Evolutionary conservation across 2,797 vertebrate species (phyloP).

Genomic region (Sebastes steindachneri): DNA sequence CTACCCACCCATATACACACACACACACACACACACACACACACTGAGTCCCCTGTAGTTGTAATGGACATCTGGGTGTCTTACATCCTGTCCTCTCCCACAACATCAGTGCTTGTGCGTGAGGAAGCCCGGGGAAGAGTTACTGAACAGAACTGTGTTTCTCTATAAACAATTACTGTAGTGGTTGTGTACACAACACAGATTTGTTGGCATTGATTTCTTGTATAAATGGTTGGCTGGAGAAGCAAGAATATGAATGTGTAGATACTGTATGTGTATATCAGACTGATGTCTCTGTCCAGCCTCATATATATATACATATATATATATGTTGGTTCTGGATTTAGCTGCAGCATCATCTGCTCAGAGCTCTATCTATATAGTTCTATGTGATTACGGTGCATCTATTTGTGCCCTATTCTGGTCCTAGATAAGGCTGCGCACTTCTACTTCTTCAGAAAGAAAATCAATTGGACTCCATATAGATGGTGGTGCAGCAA

Average conservation of each 20-base stretch:
- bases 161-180: not conserved
- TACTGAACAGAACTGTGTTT: not conserved
- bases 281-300: not conserved
- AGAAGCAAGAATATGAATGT: not conserved
- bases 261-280: not conserved
- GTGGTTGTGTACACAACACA: constrained; percentile 1
- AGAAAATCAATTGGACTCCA: not conserved
- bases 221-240: not conserved
- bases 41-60: constrained; percentile 52
- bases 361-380: not conserved
- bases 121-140: not conserved
- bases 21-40: constrained; percentile 7
- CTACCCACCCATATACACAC: constrained; percentile 11
- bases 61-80: constrained; percentile 65
- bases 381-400: not conserved
- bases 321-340: not conserved
- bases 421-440: not conserved
- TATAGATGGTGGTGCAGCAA: not conserved
- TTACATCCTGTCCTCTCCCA: constrained; percentile 39
- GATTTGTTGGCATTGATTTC: not conserved
- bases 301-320: not conserved
- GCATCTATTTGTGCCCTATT: not conserved
- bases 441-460: not conserved
- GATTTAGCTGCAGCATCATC: not conserved
- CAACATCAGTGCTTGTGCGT: constrained; percentile 1